Evolutionary conservation across 2,113 vertebrate species (phyloP).

Genomic region (Pagrus major): DNA sequence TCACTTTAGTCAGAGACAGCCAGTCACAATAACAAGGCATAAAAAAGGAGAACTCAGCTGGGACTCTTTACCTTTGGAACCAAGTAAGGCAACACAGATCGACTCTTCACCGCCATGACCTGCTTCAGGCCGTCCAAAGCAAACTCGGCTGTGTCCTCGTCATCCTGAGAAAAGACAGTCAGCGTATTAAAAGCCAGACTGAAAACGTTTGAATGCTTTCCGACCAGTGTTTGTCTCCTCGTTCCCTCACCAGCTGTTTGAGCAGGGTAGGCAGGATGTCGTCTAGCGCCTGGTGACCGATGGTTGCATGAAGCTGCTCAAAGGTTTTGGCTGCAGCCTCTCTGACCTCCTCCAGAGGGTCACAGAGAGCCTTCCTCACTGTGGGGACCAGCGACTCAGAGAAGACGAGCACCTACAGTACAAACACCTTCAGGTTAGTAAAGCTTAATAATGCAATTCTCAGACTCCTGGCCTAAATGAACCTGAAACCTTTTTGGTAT

Average conservation of each 20-base stretch:
- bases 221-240: not conserved
- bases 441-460: not conserved
- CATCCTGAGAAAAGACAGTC: conserved; percentile 83
- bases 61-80: conserved; percentile 91
- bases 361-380: conserved; percentile 95
- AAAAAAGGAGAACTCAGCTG: not conserved
- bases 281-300: conserved; percentile 96
- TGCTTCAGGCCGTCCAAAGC: conserved; percentile 98
- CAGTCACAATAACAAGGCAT: not conserved
- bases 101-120: conserved; percentile 99
- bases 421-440: not conserved
- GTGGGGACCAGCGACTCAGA: conserved; percentile 97
- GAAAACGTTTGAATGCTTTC: not conserved
- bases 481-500: no score
- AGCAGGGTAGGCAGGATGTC: conserved; percentile 95
- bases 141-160: conserved; percentile 91
- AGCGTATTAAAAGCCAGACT: fast-evolving
- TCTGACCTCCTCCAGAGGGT: conserved; percentile 95
- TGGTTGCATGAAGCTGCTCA: conserved; percentile 97
- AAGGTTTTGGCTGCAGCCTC: conserved; percentile 99
- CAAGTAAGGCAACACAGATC: conserved; percentile 96
- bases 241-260: conserved; percentile 91
- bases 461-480: not conserved
- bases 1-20: not conserved
- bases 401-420: conserved; percentile 92